Conservation (phyloP, 2,797 vertebrate genomes). For the Hyperoplus lanceolatus region DNA sequence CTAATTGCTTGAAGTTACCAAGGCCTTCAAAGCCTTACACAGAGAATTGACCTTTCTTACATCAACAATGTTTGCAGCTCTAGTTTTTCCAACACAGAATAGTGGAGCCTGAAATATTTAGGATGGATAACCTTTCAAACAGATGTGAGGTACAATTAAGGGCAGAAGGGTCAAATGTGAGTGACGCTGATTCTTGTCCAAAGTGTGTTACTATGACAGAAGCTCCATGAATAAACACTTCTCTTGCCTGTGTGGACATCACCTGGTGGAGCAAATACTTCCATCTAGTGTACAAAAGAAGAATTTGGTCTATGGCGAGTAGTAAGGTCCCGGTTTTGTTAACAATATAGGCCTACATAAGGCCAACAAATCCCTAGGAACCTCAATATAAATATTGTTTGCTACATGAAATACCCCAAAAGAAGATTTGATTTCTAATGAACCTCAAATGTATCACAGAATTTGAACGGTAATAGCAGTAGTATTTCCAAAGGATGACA, state of each 20-base stretch:
- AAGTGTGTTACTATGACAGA: not conserved
- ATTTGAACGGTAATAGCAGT: not conserved
- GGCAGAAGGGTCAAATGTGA: constrained; percentile 1
- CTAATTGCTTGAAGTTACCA: constrained; percentile 51
- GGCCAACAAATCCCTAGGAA: not conserved
- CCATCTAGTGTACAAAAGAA: constrained; percentile 51
- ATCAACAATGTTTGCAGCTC: constrained; percentile 43
- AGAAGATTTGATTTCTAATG: not conserved
- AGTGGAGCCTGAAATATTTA: constrained; percentile 23
- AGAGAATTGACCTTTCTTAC: constrained; percentile 59
- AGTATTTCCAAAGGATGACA: not conserved
- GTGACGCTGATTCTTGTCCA: not conserved
- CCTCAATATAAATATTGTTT: not conserved
- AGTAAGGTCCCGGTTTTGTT: not conserved
- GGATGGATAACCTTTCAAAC: constrained; percentile 50
- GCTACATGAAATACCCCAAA: not conserved
- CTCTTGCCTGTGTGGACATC: not conserved
- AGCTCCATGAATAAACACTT: constrained; percentile 11
- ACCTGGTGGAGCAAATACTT: constrained; percentile 35
- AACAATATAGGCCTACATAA: not conserved
- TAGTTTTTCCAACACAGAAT: constrained; percentile 24
- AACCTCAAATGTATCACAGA: not conserved
- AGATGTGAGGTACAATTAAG: constrained; percentile 7
- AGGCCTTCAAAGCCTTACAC: constrained; percentile 49
- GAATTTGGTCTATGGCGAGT: constrained; percentile 4